Evolutionary conservation across 2,797 vertebrate species (phyloP).

Genomic region (Chlorospingus semifuscus): DNA sequence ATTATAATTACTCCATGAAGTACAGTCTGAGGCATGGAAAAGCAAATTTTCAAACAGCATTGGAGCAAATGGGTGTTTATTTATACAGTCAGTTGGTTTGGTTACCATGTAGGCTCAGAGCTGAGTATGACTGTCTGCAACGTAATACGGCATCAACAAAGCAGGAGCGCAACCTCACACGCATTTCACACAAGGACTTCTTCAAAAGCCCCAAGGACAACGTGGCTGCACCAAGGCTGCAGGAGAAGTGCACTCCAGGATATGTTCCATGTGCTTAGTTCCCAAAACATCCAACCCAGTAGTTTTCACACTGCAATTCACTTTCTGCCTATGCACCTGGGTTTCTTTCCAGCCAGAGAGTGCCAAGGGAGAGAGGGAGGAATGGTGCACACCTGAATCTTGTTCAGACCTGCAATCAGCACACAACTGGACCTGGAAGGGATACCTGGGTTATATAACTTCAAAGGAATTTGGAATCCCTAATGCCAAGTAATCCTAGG

Average conservation of each 20-base stretch:
- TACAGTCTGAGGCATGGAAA: not conserved
- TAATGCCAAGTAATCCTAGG: not conserved
- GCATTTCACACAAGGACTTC: not conserved
- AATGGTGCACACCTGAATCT: slow-evolving; percentile 20
- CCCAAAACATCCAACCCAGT: not conserved
- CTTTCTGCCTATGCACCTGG: slow-evolving; percentile 26
- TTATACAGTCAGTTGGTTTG: not conserved
- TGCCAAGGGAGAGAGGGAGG: slow-evolving; percentile 11
- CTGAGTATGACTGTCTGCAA: not conserved
- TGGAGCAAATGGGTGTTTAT: not conserved
- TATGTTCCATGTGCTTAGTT: not conserved
- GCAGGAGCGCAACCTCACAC: not conserved
- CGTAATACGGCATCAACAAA: not conserved
- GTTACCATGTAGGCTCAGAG: not conserved
- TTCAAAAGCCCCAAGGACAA: not conserved
- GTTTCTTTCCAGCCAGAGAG: slow-evolving; percentile 3
- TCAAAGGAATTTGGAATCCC: not conserved
- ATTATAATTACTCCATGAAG: not conserved
- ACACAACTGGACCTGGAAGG: slow-evolving; percentile 29
- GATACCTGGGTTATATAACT: not conserved
- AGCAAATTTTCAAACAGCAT: not conserved
- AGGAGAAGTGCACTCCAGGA: not conserved
- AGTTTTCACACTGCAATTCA: not conserved
- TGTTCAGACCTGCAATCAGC: slow-evolving; percentile 44
- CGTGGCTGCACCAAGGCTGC: not conserved